Evolutionary conservation across 2,888 invertebrate species (phyloP).

Genomic region (Mesorhabditis sp.): DNA sequence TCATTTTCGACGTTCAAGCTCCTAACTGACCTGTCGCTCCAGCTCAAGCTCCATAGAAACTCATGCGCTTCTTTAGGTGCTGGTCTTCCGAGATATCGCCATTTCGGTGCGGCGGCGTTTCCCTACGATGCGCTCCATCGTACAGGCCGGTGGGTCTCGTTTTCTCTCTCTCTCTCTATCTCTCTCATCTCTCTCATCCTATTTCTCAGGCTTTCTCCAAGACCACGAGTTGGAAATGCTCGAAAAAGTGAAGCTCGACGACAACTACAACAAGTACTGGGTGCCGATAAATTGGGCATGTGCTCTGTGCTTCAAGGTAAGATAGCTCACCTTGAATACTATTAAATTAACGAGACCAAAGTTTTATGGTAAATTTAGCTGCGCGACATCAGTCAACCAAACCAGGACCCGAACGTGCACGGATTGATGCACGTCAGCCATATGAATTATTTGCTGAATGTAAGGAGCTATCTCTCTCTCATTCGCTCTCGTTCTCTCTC

Average conservation of each 20-base stretch:
- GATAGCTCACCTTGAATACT: background rate
- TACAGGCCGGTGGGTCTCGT: constrained; percentile 19
- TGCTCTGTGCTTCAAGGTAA: constrained; percentile 13
- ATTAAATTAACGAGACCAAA: background rate
- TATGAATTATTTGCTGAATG: background rate
- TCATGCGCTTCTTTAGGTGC: constrained; percentile 12
- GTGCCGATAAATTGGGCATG: constrained; percentile 41
- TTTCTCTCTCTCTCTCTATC: constrained; percentile 15
- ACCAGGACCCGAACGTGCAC: background rate
- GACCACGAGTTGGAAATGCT: constrained; percentile 31
- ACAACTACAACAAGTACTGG: constrained; percentile 38
- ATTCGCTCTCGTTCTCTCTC: background rate
- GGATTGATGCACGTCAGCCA: background rate
- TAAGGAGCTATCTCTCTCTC: background rate
- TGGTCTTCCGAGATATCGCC: constrained; percentile 30
- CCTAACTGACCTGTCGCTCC: background rate
- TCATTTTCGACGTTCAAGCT: background rate
- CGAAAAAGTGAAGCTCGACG: constrained; percentile 24
- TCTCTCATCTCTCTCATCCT: background rate
- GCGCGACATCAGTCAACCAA: background rate
- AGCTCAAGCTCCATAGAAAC: background rate
- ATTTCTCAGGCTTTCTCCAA: constrained; percentile 21
- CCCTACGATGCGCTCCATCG: constrained; percentile 25
- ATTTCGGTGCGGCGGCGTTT: constrained; percentile 24
- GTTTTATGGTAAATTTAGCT: background rate